A percentile compares a stretch with the other conserved stretches of the same genome.
Conservation (phyloP, 2,113 vertebrate genomes). For the Saguinus midas region DNA sequence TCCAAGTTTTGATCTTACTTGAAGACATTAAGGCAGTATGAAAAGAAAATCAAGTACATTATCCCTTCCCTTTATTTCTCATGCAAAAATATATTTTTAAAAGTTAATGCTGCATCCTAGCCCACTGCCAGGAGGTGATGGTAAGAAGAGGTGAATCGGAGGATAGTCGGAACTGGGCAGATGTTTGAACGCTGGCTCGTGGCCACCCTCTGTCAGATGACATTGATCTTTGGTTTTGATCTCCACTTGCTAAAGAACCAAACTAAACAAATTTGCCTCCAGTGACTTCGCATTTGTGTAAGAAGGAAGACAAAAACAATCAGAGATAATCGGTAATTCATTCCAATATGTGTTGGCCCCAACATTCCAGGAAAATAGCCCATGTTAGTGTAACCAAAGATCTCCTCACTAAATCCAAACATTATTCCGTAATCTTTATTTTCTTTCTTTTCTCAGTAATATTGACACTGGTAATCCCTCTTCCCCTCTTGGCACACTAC, state of each 20-base stretch:
- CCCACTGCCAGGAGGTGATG: neutral
- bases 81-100: neutral
- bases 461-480: neutral
- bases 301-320: neutral
- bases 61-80: neutral
- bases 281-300: neutral
- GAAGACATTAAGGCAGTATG: neutral
- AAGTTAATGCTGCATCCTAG: neutral
- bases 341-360: neutral
- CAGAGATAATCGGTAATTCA: neutral
- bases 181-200: neutral
- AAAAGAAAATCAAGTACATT: constrained; percentile 17
- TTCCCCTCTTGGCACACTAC: neutral
- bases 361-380: neutral
- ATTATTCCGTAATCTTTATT: neutral
- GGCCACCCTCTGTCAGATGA: neutral
- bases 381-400: neutral
- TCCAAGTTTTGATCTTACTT: neutral
- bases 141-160: neutral
- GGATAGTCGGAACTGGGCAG: neutral
- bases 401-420: neutral
- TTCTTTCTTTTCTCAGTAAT: neutral
- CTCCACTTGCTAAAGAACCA: neutral
- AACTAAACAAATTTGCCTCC: neutral
- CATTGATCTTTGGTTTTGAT: neutral